phyloP scores from a whole-genome alignment of 2,113 vertebrate genomes.

The Hypocryptadius cinnamomeus region DNA sequence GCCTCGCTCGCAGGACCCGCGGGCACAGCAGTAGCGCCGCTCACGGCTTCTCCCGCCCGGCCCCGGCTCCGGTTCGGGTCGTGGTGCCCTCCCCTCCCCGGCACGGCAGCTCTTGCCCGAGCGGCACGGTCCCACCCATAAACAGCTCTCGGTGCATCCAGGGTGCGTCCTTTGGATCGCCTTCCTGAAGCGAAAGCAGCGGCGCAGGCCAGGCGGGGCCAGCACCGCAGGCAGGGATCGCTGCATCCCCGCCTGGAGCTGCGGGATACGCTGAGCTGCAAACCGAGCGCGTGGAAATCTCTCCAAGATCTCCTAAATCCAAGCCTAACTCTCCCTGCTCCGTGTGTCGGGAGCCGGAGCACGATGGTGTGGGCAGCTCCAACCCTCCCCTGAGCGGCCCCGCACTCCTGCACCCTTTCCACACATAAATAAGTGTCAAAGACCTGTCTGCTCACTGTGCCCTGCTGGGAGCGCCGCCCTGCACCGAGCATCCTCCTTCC shows the following conservation, averaged over 20 bases:
- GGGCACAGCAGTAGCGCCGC: not conserved
- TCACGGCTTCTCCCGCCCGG: too few relatives aligned
- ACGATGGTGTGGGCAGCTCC: not conserved
- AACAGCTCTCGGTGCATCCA: fast-evolving
- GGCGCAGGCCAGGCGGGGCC: not conserved
- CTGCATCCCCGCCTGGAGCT: fast-evolving
- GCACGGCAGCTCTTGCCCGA: not conserved
- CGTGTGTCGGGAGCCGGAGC: too few relatives aligned
- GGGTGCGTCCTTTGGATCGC: fast-evolving
- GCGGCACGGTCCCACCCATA: not conserved
- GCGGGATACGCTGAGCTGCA: not conserved
- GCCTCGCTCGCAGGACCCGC: not conserved
- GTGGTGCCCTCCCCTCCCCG: too few relatives aligned
- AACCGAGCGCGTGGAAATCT: fast-evolving
- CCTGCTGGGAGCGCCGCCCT: fast-evolving
- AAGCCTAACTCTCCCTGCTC: fast-evolving
- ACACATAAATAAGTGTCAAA: fast-evolving
- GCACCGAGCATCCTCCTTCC: not conserved
- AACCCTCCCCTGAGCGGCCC: not conserved
- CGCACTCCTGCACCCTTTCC: not conserved
- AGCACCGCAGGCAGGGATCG: fast-evolving
- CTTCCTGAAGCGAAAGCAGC: not conserved
- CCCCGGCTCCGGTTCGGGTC: too few relatives aligned
- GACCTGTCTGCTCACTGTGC: fast-evolving
- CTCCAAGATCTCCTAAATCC: not conserved